phyloP scores from a whole-genome alignment of 2,888 invertebrate genomes.

The Agonopterix alstromeriana region DNA sequence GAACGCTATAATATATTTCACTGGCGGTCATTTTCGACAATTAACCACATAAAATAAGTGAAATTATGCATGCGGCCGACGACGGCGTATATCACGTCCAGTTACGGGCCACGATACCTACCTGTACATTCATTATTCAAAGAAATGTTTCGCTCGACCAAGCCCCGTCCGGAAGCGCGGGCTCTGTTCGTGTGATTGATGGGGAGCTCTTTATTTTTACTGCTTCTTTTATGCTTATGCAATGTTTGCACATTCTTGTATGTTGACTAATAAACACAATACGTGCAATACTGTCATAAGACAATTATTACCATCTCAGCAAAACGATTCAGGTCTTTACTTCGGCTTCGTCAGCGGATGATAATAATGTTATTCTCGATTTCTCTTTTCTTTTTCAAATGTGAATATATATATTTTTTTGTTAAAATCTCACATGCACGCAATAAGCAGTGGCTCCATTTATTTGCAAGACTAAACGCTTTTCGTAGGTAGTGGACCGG shows the following conservation, averaged over 20 bases:
- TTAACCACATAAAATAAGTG: slow-evolving; percentile 77
- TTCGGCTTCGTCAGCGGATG: slow-evolving; percentile 1
- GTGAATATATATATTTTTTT: neutral
- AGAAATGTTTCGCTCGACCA: slow-evolving; percentile 74
- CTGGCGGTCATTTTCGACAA: slow-evolving; percentile 76
- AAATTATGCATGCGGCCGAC: slow-evolving; percentile 76
- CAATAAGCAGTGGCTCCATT: slow-evolving; percentile 1
- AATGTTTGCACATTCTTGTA: slow-evolving; percentile 25
- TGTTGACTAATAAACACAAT: neutral
- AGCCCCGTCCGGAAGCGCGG: slow-evolving; percentile 64
- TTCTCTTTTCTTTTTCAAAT: neutral
- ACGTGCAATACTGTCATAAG: slow-evolving; percentile 5
- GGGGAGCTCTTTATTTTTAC: slow-evolving; percentile 63
- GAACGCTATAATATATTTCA: slow-evolving; percentile 70
- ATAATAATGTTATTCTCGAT: neutral
- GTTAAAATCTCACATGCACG: neutral
- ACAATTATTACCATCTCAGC: slow-evolving; percentile 2
- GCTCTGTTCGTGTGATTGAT: slow-evolving; percentile 73
- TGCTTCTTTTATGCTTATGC: slow-evolving; percentile 46
- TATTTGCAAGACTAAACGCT: slow-evolving; percentile 24
- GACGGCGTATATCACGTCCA: slow-evolving; percentile 77
- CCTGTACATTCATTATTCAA: slow-evolving; percentile 74
- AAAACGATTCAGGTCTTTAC: neutral
- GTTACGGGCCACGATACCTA: slow-evolving; percentile 72
- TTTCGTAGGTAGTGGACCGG: slow-evolving; percentile 20